phyloP scores from a whole-genome alignment of 2,888 invertebrate species.

The Philhelius pedissequus region DNA sequence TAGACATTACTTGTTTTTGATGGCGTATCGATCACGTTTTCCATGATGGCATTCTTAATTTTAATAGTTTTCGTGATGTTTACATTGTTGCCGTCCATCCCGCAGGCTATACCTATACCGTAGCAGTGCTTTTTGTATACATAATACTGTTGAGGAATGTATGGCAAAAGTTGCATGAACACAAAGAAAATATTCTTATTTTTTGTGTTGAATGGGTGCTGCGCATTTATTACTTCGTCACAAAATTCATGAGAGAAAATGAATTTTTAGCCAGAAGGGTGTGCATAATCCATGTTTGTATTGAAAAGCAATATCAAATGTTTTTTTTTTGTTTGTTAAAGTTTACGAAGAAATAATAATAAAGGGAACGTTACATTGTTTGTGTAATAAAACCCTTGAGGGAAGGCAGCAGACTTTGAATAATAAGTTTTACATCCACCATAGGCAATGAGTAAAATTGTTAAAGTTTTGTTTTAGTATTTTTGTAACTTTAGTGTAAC shows the following conservation, averaged over 20 bases:
- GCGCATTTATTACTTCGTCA: slow-evolving; percentile 15
- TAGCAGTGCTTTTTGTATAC: not conserved
- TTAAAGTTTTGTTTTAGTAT: not conserved
- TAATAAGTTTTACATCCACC: not conserved
- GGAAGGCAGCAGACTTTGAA: not conserved
- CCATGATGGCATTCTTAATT: slow-evolving; percentile 27
- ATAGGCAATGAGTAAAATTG: not conserved
- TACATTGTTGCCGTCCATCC: slow-evolving; percentile 17
- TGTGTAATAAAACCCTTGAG: not conserved
- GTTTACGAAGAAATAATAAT: not conserved
- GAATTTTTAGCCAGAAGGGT: slow-evolving; percentile 3
- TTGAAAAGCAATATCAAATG: slow-evolving; percentile 30
- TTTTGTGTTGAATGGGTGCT: slow-evolving; percentile 12
- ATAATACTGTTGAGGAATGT: not conserved
- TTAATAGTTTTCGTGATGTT: slow-evolving; percentile 62
- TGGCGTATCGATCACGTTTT: slow-evolving; percentile 44
- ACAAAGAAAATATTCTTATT: not conserved
- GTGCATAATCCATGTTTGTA: slow-evolving; percentile 30
- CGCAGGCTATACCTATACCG: not conserved
- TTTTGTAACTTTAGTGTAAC: not conserved
- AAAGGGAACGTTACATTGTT: not conserved
- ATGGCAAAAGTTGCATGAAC: not conserved
- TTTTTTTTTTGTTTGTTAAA: not conserved
- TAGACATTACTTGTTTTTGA: not conserved
- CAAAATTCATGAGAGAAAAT: not conserved